Evolutionary conservation across 2,888 invertebrate species (phyloP).

Genomic region (Ectropis crepuscularia): DNA sequence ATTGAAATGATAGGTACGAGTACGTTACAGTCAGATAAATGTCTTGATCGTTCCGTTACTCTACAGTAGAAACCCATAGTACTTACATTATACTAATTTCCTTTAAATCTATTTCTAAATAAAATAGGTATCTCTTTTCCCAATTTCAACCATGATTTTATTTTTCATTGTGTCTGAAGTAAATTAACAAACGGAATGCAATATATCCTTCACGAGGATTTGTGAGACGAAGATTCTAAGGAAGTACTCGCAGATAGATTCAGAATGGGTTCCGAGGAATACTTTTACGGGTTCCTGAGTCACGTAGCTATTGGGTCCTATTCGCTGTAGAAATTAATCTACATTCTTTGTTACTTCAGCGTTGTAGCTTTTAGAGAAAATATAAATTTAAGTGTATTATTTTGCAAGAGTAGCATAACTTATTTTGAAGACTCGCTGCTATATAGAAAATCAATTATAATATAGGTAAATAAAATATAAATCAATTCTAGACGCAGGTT

Average conservation of each 20-base stretch:
- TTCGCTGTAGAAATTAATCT: slow-evolving; percentile 22
- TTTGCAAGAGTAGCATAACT: no score
- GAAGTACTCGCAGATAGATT: slow-evolving; percentile 18
- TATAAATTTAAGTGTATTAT: neutral
- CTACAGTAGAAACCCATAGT: no score
- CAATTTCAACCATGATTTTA: slow-evolving; percentile 9
- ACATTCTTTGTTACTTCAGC: slow-evolving; percentile 20
- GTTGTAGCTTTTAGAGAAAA: neutral
- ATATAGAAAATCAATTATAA: no score
- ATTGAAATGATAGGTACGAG: no score
- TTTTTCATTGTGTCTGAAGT: slow-evolving; percentile 41
- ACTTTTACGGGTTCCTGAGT: slow-evolving; percentile 30
- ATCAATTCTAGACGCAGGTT: no score
- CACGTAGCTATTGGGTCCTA: slow-evolving; percentile 29
- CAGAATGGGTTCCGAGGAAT: slow-evolving; percentile 25
- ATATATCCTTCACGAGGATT: slow-evolving; percentile 60
- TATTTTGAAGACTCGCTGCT: no score
- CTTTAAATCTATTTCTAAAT: neutral
- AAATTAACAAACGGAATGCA: slow-evolving; percentile 72
- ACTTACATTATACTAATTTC: neutral
- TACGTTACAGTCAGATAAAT: no score
- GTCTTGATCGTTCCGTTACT: no score
- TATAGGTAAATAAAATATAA: no score
- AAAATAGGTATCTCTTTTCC: neutral
- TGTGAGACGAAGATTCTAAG: slow-evolving; percentile 46